Evolutionary conservation across 2,888 invertebrate genomes (phyloP).

Genomic region (Lasius platythorax): DNA sequence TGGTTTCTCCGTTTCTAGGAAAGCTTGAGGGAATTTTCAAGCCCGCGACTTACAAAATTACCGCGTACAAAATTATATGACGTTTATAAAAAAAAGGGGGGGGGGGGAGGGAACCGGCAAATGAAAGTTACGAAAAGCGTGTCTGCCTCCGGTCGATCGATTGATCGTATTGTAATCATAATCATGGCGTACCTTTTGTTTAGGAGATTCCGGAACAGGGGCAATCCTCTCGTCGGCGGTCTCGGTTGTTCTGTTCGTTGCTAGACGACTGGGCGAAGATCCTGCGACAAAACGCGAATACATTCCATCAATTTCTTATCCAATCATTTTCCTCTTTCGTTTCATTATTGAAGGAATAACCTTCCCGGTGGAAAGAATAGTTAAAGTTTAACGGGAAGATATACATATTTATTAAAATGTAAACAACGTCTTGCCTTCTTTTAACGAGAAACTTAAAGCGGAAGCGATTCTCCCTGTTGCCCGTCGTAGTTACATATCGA

Average conservation of each 20-base stretch:
- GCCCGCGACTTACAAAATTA: slow-evolving; percentile 37
- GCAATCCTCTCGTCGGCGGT: slow-evolving; percentile 82
- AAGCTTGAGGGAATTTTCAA: slow-evolving; percentile 57
- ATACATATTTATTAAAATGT: neutral
- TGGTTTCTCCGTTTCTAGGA: slow-evolving; percentile 33
- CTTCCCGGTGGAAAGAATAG: neutral
- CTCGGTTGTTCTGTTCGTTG: slow-evolving; percentile 86
- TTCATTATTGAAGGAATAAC: neutral
- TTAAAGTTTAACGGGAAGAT: neutral
- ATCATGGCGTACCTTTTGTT: slow-evolving; percentile 85
- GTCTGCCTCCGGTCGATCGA: slow-evolving; percentile 32
- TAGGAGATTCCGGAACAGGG: slow-evolving; percentile 86
- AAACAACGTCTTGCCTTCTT: neutral
- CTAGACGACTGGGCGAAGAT: slow-evolving; percentile 86
- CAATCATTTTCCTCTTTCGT: neutral
- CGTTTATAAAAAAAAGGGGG: neutral
- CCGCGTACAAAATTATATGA: slow-evolving; percentile 46
- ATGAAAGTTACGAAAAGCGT: slow-evolving; percentile 72
- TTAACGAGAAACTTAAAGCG: neutral
- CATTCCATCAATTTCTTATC: neutral
- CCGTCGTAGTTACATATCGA: slow-evolving; percentile 1
- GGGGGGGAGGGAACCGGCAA: slow-evolving; percentile 55
- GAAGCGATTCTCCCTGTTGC: neutral
- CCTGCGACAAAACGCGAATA: slow-evolving; percentile 83
- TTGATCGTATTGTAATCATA: neutral